Conservation (phyloP, 2,113 vertebrate species). For the Eonycteris spelaea region DNA sequence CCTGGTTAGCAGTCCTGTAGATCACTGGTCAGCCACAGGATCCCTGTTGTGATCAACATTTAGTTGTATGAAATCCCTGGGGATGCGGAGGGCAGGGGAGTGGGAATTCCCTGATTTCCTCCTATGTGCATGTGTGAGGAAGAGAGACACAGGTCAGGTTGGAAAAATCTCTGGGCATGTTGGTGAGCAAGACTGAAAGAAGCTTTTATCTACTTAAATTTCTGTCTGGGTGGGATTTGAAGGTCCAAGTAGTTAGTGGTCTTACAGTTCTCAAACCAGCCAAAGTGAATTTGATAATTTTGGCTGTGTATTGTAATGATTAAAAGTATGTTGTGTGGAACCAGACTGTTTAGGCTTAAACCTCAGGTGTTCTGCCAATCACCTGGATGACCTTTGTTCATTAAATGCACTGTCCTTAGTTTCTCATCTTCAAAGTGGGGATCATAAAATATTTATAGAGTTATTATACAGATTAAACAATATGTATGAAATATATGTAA, state of each 20-base stretch:
- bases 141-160: not conserved
- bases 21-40: not conserved
- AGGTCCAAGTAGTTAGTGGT: not conserved
- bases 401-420: not conserved
- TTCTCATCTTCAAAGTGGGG: not conserved
- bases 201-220: not conserved
- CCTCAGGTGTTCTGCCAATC: not conserved
- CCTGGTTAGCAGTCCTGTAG: not conserved
- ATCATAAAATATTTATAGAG: not conserved
- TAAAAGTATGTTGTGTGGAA: not conserved
- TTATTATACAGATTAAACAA: not conserved
- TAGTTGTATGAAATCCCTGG: not conserved
- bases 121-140: not conserved
- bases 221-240: not conserved
- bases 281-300: not conserved
- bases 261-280: not conserved
- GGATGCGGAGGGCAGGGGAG: not conserved
- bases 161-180: not conserved
- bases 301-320: not conserved
- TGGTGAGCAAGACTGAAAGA: not conserved
- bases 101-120: not conserved
- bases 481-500: not conserved
- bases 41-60: conserved; percentile 30
- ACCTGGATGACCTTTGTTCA: not conserved
- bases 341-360: not conserved